Base-by-base conservation (phyloP, 2,797 vertebrate genomes). In the Meriones psammophilus region DNA sequence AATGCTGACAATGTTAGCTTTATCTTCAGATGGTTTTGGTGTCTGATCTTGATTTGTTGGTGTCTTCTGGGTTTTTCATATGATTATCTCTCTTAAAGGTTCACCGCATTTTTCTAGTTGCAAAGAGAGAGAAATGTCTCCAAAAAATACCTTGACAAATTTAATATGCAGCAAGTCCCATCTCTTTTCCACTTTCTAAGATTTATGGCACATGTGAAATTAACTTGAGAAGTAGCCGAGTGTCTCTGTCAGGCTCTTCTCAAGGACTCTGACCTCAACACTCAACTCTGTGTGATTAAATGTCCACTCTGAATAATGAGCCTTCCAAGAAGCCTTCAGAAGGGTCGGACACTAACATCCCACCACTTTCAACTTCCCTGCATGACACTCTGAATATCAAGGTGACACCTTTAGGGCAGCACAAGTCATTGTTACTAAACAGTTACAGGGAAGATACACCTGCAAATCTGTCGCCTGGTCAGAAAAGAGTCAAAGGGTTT, bases 221-320 rank as follows among this genome's bases (percentile, higher is more conserved):
- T 92, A 94, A 54, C 91, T 84, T 84, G 54, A 83, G 91, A 96
- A 80, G 42, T 39, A 87, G 50, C 88, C 79, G 79, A 26, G 28
- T 92, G 22, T 93, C 28, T 94, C 66, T 80, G 26, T 76, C 15
- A 66, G 71, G 33, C 39, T 87, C 76, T 90, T 96, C 77, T 68
- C 28, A n/a, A 88, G 64, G 26, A 79, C 4, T 94, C 39, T 88
- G 74, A 94, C 91, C 89, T 94, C 92, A 77, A 92, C 64, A 89
- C 76, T 89, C 69, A 76, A 68, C 42, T 85, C 46, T 7, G 3
- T 24, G 54, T 80, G 91, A 94, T 94, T 94, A 92, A 95, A 90
- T 93, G 42, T 88, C 91, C 92, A 17, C 71, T 90, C 91, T 95
- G 89, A 96, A 95, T 96, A 95, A 95, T 85, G 91, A 96, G 36